A percentile compares a stretch with the other conserved stretches of the same genome.
phyloP scores from a whole-genome alignment of 2,888 invertebrate species.

The Lithophane ornitopus region DNA sequence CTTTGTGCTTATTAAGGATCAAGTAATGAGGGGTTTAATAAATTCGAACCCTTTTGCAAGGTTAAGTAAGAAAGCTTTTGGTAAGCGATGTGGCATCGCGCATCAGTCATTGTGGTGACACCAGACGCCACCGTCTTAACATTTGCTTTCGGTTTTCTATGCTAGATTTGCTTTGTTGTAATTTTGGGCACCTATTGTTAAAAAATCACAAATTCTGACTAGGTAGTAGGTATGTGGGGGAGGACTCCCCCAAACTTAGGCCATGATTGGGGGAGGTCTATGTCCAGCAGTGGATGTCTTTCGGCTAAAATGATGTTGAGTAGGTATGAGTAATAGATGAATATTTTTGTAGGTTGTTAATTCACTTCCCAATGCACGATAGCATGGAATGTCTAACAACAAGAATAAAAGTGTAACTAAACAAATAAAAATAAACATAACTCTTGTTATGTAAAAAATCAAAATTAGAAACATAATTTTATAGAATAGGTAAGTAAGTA shows the following conservation, averaged over 20 bases:
- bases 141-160: background rate
- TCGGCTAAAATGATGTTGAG: too few relatives aligned
- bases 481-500: too few relatives aligned
- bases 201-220: too few relatives aligned
- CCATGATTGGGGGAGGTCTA: too few relatives aligned
- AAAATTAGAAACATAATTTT: too few relatives aligned
- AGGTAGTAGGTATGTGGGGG: background rate
- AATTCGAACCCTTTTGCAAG: constrained; percentile 3
- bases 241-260: too few relatives aligned
- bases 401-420: background rate
- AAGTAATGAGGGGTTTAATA: constrained; percentile 16
- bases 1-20: constrained; percentile 21
- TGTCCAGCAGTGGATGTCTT: too few relatives aligned
- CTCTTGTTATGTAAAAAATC: background rate
- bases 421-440: too few relatives aligned
- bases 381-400: background rate
- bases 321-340: background rate
- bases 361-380: background rate
- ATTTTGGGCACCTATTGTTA: too few relatives aligned
- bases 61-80: constrained; percentile 22
- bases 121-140: background rate
- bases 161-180: background rate
- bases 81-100: background rate
- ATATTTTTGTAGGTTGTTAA: background rate
- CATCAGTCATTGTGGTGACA: background rate